Percentiles rank a stretch among this genome's conserved stretches.
Evolutionary conservation across 2,888 invertebrate genomes (phyloP).

Genomic region (Agrotis segetum): DNA sequence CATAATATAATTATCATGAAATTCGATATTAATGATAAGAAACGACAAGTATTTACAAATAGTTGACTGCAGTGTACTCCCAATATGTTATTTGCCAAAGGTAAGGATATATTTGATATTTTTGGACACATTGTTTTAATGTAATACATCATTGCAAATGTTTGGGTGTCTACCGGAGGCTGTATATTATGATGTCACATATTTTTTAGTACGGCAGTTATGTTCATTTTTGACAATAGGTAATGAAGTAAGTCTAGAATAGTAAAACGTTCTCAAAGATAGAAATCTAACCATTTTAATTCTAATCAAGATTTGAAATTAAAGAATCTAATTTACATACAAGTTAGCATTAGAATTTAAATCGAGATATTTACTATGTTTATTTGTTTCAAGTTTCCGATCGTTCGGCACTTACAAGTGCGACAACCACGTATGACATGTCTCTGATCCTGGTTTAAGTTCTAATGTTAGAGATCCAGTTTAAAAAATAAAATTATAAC

Average conservation of each 20-base stretch:
- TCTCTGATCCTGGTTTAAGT: too few species aligned
- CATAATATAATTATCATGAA: slow-evolving; percentile 57
- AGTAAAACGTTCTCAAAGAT: slow-evolving; percentile 22
- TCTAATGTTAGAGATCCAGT: too few species aligned
- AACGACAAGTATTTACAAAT: slow-evolving; percentile 63
- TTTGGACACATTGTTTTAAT: slow-evolving; percentile 65
- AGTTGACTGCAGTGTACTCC: slow-evolving; percentile 33
- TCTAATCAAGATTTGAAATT: slow-evolving; percentile 41
- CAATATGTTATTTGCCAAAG: slow-evolving; percentile 64
- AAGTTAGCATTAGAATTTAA: neutral
- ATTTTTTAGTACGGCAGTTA: slow-evolving; percentile 8
- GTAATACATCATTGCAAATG: slow-evolving; percentile 41
- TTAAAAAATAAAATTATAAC: too few species aligned
- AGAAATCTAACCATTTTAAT: slow-evolving; percentile 29
- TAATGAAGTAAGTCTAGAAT: slow-evolving; percentile 19
- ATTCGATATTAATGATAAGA: slow-evolving; percentile 53
- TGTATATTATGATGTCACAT: slow-evolving; percentile 35
- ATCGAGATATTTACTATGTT: too few species aligned
- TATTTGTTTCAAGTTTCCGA: too few species aligned
- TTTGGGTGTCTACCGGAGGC: slow-evolving; percentile 41
- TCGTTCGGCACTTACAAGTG: too few species aligned
- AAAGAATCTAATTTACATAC: slow-evolving; percentile 52
- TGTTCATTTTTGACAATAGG: slow-evolving; percentile 38
- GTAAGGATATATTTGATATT: slow-evolving; percentile 62
- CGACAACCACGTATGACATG: too few species aligned